Evolutionary conservation across 2,797 vertebrate genomes (phyloP), one percentile per base, ranked within the genome.

Genomic region (Spinibarbus caldwelli): DNA sequence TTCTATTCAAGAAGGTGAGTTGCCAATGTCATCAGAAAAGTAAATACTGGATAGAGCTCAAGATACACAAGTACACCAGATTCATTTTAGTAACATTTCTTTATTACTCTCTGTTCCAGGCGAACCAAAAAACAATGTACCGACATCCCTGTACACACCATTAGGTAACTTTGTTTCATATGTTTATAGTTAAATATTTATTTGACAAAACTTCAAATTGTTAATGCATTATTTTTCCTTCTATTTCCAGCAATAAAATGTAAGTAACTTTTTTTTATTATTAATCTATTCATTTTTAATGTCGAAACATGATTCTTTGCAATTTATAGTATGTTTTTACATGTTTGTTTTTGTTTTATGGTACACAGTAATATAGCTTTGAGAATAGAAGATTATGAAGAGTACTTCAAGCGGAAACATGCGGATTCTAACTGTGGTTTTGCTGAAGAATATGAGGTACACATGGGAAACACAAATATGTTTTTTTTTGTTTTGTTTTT

Each of bases 401-500:
- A 92, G 4, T 97, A 99, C 92, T 99, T 96, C 90, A 97, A 91
- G 91, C 97, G 96, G 89, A 97, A 98, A 91, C 96, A 95, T 89
- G 97, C 97, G 0, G 96, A 99, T 90, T 97, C 96, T 86, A 98
- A 96, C 92, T 99, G 97, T 90, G 98, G 98, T 70, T 99, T 98
- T 84, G 97, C 97, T 52, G 97, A 97, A 86, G 97, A 99, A 78
- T 99, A 97, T 86, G 98, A 99, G 94, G 98, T 99, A 80, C n/a
- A n/a, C n/a, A n/a, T 95, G 94, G 78, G 1, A 87, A 6, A 80
- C 78, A 80, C 87, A 52, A 4, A 93, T 89, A 88, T 81, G 89
- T 0, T 26, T 72, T 38, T 49, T 86, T 38, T n/a, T n/a, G n/a
- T n/a, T n/a, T n/a, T n/a, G n/a, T 67, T 2, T 9, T 41, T 10